phyloP scores from a whole-genome alignment of 92 coral and sea anemone genomes.

The Chrysogorgia sp. region DNA sequence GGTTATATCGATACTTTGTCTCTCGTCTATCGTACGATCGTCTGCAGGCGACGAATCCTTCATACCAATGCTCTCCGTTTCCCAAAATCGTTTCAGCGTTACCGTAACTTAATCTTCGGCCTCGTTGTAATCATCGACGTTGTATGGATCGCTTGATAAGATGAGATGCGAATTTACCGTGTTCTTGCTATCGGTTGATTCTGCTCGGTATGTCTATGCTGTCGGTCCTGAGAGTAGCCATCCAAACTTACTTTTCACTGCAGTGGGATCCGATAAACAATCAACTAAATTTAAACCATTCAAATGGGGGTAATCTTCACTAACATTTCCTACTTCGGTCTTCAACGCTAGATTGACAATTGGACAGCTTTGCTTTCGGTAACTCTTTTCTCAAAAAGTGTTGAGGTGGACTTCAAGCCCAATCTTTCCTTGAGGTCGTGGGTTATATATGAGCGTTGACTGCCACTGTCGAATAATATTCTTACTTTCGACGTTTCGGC shows the following conservation, averaged over 20 bases:
- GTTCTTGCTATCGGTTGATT: too few relatives aligned
- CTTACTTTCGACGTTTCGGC: constrained; percentile 34
- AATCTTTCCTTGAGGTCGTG: constrained; percentile 26
- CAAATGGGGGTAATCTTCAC: constrained; percentile 21
- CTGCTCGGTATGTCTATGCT: too few relatives aligned
- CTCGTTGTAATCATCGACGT: too few relatives aligned
- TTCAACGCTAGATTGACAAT: constrained; percentile 6
- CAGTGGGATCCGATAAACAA: too few relatives aligned
- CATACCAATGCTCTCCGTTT: constrained; percentile 1
- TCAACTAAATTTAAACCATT: too few relatives aligned
- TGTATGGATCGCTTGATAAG: too few relatives aligned
- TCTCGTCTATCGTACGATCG: too few relatives aligned
- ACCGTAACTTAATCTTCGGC: too few relatives aligned
- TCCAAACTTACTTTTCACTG: too few relatives aligned
- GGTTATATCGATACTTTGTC: too few relatives aligned
- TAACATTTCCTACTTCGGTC: background rate
- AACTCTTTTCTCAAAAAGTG: constrained; percentile 45
- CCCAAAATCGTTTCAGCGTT: constrained; percentile 11
- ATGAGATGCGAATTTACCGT: too few relatives aligned
- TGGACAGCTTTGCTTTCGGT: constrained; percentile 46
- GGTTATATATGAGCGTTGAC: constrained; percentile 44
- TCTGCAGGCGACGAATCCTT: background rate
- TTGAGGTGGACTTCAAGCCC: constrained; percentile 48
- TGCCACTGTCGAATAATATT: constrained; percentile 42
- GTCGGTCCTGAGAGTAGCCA: too few relatives aligned